Base-by-base conservation (phyloP, 2,888 invertebrate genomes). In the Ormyrus labotus region DNA sequence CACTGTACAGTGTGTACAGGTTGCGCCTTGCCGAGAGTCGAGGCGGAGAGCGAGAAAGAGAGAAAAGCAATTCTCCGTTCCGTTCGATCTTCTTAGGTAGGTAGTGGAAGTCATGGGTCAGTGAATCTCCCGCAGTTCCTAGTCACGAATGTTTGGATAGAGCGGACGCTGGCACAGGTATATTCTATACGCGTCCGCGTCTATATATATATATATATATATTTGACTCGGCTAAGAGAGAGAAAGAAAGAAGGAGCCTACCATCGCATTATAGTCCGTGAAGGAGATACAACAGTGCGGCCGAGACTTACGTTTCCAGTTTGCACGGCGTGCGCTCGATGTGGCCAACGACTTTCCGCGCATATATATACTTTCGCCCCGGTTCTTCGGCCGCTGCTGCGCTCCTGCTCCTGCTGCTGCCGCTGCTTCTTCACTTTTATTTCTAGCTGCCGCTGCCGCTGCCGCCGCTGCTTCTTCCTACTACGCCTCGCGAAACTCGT, bases 111-210 rank as follows among this genome's bases (percentile, higher is more conserved):
- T 90, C 89, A 89, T 87, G 90, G 89, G 89, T 90, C 89, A 90
- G 87, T 86, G 89, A 88, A 87, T 89, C 87, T 53, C 86, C 53
- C 55, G 53, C 72, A 86, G 88, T 88, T 88, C 87, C 87, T 86
- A 88, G 88, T 89, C 89, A 89, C 89, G 89, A 88, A 88, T 84
- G 80, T 88, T 86, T 87, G 87, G 87, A 88, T 89, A 88, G 78
- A 84, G 82, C 64, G 70, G 70, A 71, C 82, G 82, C 73, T 81
- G 51, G 45, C 57, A 55, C 63, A 76, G 69, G 63, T 69, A 76
- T 76, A 65, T 19, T 13, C 50, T 47, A 13, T 63, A 64, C n/a
- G 19, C 47, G 9, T 69, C 48, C 70, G 67, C 47, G 53, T 63
- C 69, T 63, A 63, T 61, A 34, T 34, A 19, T 19, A 19, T 19